Evolutionary conservation across 2,113 vertebrate genomes (phyloP).

Genomic region (Uria aalge): DNA sequence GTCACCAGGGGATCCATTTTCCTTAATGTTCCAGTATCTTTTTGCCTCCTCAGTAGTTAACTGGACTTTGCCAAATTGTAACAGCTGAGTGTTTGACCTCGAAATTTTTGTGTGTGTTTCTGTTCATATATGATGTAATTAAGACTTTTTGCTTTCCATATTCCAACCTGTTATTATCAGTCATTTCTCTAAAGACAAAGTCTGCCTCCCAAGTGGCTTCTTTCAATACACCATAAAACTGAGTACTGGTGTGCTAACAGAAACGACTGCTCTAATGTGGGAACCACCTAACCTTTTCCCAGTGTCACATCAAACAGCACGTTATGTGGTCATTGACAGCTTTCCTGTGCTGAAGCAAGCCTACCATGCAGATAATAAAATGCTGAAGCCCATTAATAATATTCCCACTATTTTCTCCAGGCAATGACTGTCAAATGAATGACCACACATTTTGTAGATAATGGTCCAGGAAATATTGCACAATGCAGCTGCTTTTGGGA

Average conservation of each 20-base stretch:
- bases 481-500: neutral
- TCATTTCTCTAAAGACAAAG: neutral
- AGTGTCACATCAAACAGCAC: neutral
- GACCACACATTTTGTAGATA: neutral
- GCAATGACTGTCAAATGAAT: neutral
- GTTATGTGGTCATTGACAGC: neutral
- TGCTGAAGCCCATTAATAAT: neutral
- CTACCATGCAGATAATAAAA: neutral
- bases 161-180: neutral
- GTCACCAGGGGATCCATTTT: neutral
- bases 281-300: neutral
- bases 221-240: neutral
- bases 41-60: neutral
- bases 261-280: neutral
- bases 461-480: neutral
- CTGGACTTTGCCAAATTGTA: neutral
- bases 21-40: neutral
- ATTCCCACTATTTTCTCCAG: neutral
- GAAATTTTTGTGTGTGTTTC: neutral
- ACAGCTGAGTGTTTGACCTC: neutral
- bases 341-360: neutral
- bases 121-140: neutral
- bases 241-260: neutral
- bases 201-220: neutral
- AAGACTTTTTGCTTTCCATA: neutral